phyloP scores from a whole-genome alignment of 2,888 invertebrate genomes.

The Rhagonycha lutea region DNA sequence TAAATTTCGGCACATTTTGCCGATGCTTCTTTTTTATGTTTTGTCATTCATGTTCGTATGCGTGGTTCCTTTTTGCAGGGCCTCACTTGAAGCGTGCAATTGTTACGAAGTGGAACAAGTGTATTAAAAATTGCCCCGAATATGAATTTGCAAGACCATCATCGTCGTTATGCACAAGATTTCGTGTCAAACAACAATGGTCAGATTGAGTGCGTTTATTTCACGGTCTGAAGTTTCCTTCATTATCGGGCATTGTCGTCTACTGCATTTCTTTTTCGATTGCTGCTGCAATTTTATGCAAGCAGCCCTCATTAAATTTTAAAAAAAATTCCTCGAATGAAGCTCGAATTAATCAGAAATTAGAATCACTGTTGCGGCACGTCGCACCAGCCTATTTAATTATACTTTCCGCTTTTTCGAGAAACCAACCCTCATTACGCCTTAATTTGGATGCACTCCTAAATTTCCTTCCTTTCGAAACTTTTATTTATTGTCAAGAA shows the following conservation, averaged over 20 bases:
- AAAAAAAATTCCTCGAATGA: constrained; percentile 48
- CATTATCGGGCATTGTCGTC: constrained; percentile 50
- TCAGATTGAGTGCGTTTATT: constrained; percentile 43
- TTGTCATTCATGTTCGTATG: constrained; percentile 34
- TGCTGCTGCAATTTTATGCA: constrained; percentile 51
- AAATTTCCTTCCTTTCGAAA: constrained; percentile 7
- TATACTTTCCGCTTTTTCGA: constrained; percentile 38
- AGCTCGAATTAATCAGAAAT: constrained; percentile 48
- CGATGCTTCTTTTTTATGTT: constrained; percentile 23
- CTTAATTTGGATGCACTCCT: constrained; percentile 10
- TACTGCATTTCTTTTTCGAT: constrained; percentile 43
- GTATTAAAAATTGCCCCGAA: constrained; percentile 24
- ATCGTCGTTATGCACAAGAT: constrained; percentile 23
- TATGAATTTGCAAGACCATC: constrained; percentile 16
- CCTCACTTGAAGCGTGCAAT: constrained; percentile 15
- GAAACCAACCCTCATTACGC: constrained; percentile 20
- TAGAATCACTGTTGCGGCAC: constrained; percentile 45
- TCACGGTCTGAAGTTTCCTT: constrained; percentile 48
- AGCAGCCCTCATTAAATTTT: constrained; percentile 52
- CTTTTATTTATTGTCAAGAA: neutral
- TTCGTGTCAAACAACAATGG: constrained; percentile 28
- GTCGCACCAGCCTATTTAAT: constrained; percentile 44
- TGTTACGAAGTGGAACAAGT: constrained; percentile 14
- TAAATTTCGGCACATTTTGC: constrained; percentile 41
- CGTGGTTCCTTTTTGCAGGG: constrained; percentile 29